Evolutionary conservation across 1,140 invertebrate genomes (phyloP).

Genomic region (Atta cephalotes): DNA sequence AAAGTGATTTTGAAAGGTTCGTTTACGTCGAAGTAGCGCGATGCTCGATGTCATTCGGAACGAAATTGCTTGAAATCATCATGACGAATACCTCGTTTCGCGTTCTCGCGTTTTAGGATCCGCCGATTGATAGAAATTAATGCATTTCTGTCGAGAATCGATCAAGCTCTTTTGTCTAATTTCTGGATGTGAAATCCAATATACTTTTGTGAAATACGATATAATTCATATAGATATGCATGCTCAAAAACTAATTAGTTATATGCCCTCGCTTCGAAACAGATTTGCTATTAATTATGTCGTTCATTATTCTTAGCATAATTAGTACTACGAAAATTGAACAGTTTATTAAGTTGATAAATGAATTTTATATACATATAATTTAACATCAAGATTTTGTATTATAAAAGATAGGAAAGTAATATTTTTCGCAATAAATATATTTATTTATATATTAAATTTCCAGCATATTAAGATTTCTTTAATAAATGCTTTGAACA

Average conservation of each 20-base stretch:
- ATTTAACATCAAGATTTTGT: neutral
- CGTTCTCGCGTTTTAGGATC: neutral
- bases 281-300: slow-evolving; percentile 31
- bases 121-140: slow-evolving; percentile 11
- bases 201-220: neutral
- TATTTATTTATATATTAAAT: too few relatives aligned
- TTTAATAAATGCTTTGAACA: too few relatives aligned
- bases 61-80: slow-evolving; percentile 22
- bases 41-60: neutral
- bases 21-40: slow-evolving; percentile 40
- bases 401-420: neutral
- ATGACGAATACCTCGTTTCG: slow-evolving; percentile 37
- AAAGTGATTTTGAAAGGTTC: slow-evolving; percentile 63
- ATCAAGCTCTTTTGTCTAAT: neutral
- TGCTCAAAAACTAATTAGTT: slow-evolving; percentile 14
- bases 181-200: neutral
- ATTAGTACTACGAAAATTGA: slow-evolving; percentile 23
- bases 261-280: neutral
- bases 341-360: neutral
- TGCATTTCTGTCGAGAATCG: neutral
- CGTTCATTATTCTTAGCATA: slow-evolving; percentile 21
- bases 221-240: neutral
- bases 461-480: too few relatives aligned
- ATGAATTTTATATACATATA: slow-evolving; percentile 17
- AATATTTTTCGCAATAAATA: too few relatives aligned